Evolutionary conservation across 2,113 vertebrate genomes (phyloP).

Genomic region (Aramus guarauna): DNA sequence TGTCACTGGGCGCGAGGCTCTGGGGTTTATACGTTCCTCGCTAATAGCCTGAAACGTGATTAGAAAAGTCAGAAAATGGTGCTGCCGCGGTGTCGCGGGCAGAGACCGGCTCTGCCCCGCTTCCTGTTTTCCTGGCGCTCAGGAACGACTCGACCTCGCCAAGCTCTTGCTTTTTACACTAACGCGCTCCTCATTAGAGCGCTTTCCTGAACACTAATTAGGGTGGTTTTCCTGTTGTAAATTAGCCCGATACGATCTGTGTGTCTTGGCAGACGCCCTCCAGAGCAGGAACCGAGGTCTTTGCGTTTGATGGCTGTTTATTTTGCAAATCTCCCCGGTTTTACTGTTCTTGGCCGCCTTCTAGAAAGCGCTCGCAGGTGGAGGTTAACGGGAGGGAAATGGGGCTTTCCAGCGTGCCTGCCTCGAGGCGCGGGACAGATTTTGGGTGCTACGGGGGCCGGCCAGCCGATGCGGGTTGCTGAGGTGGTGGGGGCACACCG

Average conservation of each 20-base stretch:
- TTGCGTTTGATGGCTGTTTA: conserved; percentile 21
- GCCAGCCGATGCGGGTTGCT: fast-evolving
- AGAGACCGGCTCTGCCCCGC: not conserved
- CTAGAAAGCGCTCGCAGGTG: not conserved
- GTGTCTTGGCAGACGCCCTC: conserved; percentile 32
- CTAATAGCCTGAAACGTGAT: not conserved
- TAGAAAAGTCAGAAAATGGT: not conserved
- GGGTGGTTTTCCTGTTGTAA: conserved; percentile 43
- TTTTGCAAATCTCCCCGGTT: conserved; percentile 35
- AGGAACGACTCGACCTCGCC: not conserved
- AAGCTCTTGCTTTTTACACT: not conserved
- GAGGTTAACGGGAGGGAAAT: not conserved
- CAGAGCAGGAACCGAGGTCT: not conserved
- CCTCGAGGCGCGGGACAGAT: not conserved
- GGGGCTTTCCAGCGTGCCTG: not conserved
- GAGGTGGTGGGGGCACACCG: not conserved
- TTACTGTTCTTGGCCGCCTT: not conserved
- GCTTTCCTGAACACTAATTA: conserved; percentile 52
- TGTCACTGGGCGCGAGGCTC: not conserved
- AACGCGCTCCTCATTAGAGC: not conserved
- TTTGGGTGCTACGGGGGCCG: not conserved
- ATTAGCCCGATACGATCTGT: conserved; percentile 51
- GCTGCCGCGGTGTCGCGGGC: not conserved
- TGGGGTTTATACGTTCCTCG: not conserved
- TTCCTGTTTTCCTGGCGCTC: conserved; percentile 13